Conservation (phyloP, 2,797 vertebrate species). For the Acomys russatus region DNA sequence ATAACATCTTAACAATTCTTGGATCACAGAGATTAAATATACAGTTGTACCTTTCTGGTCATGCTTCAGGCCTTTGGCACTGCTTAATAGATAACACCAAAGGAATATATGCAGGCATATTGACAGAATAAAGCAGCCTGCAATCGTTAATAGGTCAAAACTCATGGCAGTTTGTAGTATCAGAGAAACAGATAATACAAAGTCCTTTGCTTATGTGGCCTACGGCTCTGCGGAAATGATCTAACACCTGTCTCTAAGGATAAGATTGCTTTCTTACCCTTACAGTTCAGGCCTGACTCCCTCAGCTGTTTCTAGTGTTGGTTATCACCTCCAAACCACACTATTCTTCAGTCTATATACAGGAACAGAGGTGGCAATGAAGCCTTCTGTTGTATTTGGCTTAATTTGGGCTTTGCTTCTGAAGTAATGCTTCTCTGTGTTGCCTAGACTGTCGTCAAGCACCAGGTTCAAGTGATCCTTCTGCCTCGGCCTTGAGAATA, state of each 20-base stretch:
- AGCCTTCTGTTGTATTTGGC: not conserved
- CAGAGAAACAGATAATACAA: not conserved
- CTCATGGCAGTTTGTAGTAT: not conserved
- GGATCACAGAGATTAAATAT: not conserved
- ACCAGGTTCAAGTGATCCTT: not conserved
- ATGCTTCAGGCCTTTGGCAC: not conserved
- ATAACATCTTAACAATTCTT: not conserved
- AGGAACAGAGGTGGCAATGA: too few relatives aligned
- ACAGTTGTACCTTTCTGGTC: not conserved
- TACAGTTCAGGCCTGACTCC: not conserved
- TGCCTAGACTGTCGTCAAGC: not conserved
- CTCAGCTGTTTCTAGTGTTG: not conserved
- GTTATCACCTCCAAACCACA: not conserved
- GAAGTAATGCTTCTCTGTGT: not conserved
- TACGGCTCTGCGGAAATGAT: not conserved
- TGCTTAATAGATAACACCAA: not conserved
- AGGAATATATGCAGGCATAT: not conserved
- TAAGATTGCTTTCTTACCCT: not conserved
- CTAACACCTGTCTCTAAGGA: not conserved
- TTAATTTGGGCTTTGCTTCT: not conserved
- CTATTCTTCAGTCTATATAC: not conserved
- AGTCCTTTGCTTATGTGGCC: not conserved
- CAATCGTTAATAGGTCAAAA: not conserved
- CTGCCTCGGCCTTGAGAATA: not conserved
- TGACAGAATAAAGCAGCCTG: not conserved